Base-by-base conservation (phyloP, 2,888 invertebrate species). In the Galeruca laticollis region DNA sequence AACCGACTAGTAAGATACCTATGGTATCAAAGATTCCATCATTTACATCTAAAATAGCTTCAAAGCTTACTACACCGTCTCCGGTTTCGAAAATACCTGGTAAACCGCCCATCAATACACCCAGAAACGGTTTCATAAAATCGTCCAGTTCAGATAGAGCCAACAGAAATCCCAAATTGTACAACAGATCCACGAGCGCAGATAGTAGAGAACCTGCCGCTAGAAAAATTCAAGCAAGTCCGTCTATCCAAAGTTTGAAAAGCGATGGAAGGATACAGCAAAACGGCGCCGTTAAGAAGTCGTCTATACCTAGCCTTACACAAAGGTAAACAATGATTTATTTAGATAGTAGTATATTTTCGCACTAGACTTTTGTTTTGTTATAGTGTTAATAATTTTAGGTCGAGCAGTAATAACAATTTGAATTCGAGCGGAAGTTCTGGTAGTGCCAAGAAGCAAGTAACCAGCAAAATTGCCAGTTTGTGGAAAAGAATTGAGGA, bases 401-500 rank as follows among this genome's bases (percentile, higher is more conserved):
- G 82, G 68, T 90, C 90, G 1, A 89, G 88, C 78, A 90, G 91
- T 69, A 91, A 90, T 81, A 89, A 90, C 0, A 88, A 89, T 57
- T 61, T 75, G 37, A 75, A 73, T 26, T 86, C 89, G 0, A 88
- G 87, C 75, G 84, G 86, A 37, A 81, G 82, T 57, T 81, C 83
- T 4, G 81, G 80, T 66, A 81, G 80, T 63, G 74, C 84, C 26
- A 82, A 82, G 35, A 90, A 91, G 84, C 91, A 92, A 74, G 90
- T 92, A 0, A 91, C 92, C 11, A 94, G 94, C 82, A 93, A 93
- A 83, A 93, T 95, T 64, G 93, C 94, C 0, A 92, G 89, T 78
- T 84, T 95, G 15, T 94, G 94, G 94, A 94, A 92, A 79, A 92
- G 89, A 81, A 93, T 93, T 0, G 93, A 93, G 78, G 90, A 92